These are phyloP conservation scores for Podarcis cretensis DNA, from an alignment of 2,113 vertebrate genomes.

Conservation along the genomic window DNA sequence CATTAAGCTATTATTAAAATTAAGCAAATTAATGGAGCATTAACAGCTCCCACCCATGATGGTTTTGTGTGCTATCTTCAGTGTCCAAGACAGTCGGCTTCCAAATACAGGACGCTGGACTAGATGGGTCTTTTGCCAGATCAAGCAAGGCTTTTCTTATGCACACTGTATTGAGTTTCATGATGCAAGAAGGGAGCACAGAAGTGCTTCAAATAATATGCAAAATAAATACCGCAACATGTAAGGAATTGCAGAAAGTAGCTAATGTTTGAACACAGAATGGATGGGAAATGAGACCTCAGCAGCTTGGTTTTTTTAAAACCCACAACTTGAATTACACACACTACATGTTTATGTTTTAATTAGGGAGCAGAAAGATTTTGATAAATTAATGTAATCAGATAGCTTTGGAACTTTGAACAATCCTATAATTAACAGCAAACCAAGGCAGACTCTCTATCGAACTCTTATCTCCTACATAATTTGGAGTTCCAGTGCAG, in stretches of 20 bases:
- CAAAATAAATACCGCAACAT: background rate
- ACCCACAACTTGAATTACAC: background rate
- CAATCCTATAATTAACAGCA: slow-evolving; percentile 65
- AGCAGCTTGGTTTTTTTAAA: background rate
- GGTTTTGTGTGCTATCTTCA: too few relatives aligned
- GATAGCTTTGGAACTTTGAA: slow-evolving; percentile 63
- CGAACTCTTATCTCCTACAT: slow-evolving; percentile 43
- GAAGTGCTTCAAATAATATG: too few relatives aligned
- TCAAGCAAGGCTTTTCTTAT: too few relatives aligned
- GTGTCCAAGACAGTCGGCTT: too few relatives aligned
- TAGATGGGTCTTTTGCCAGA: too few relatives aligned
- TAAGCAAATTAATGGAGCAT: too few relatives aligned
- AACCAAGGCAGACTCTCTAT: slow-evolving; percentile 45
- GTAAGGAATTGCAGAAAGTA: background rate
- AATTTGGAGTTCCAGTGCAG: slow-evolving; percentile 63
- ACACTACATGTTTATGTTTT: slow-evolving; percentile 48
- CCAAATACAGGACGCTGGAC: too few relatives aligned
- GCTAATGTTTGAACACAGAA: too few relatives aligned
- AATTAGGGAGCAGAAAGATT: slow-evolving; percentile 45
- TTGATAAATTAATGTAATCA: slow-evolving; percentile 43
- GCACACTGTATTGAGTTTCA: too few relatives aligned
- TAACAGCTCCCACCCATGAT: too few relatives aligned
- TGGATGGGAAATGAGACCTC: background rate
- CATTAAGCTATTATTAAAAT: too few relatives aligned
- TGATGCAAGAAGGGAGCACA: too few relatives aligned